Percentiles rank a stretch among this genome's conserved stretches.
These are phyloP conservation scores for Eilema sororculum DNA, from an alignment of 2,888 invertebrate genomes.

Conservation along the genomic window DNA sequence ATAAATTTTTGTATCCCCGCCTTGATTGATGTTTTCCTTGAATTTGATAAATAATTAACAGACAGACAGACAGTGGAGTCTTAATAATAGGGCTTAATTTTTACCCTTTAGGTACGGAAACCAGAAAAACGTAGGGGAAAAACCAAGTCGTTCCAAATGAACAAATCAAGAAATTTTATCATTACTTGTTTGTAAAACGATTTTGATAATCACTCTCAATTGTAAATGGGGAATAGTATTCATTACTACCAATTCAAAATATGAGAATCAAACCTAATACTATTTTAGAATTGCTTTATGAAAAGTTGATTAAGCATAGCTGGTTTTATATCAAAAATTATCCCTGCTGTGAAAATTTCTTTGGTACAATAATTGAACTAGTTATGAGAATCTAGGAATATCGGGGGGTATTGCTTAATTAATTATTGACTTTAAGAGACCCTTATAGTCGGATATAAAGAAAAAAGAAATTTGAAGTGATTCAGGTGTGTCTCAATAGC, in stretches of 20 bases:
- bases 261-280: conserved; percentile 32
- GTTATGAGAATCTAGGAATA: background rate
- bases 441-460: too few relatives aligned
- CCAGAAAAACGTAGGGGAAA: too few relatives aligned
- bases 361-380: background rate
- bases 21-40: too few relatives aligned
- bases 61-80: too few relatives aligned
- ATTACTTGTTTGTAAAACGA: background rate
- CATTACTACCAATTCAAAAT: conserved; percentile 58
- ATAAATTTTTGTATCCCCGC: too few relatives aligned
- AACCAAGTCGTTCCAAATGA: too few relatives aligned
- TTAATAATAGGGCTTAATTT: too few relatives aligned
- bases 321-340: background rate
- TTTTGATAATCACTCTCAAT: background rate
- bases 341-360: background rate
- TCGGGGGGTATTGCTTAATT: background rate
- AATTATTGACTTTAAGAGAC: too few relatives aligned
- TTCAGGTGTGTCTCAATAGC: too few relatives aligned
- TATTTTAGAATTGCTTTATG: background rate
- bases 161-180: background rate
- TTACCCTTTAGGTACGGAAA: too few relatives aligned
- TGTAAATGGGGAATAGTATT: conserved; percentile 30
- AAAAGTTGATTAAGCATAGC: background rate
- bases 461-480: too few relatives aligned
- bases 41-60: too few relatives aligned